phyloP scores from a whole-genome alignment of 2,797 vertebrate genomes.

The Acomys russatus region DNA sequence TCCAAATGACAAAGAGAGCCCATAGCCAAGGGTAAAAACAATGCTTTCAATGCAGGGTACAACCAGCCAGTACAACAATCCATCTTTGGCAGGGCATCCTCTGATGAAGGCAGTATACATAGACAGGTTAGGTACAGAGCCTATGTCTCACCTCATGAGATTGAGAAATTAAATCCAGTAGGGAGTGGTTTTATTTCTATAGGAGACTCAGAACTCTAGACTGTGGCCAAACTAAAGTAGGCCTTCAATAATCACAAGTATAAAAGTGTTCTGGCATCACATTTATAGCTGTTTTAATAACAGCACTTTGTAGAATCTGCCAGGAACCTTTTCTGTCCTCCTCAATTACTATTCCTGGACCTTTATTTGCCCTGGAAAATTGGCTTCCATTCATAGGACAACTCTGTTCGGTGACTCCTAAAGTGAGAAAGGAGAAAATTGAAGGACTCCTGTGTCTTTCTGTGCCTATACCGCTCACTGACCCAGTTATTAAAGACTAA shows the following conservation, averaged over 20 bases:
- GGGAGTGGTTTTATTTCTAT: not conserved
- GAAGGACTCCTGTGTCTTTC: not conserved
- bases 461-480: not conserved
- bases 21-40: not conserved
- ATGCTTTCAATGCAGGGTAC: not conserved
- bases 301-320: not conserved
- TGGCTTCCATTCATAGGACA: not conserved
- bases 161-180: not conserved
- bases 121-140: not conserved
- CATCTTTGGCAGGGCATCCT: not conserved
- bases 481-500: not conserved
- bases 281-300: not conserved
- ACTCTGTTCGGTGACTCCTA: not conserved
- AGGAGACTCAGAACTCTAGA: not conserved
- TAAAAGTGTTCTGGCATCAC: not conserved
- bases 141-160: not conserved
- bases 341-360: conserved; percentile 1
- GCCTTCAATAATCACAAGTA: not conserved
- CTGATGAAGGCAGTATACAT: not conserved
- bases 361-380: not conserved
- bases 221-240: not conserved
- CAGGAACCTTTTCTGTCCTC: not conserved
- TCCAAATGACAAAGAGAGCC: not conserved
- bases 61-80: not conserved
- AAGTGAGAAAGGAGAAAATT: not conserved